Evolutionary conservation across 2,113 vertebrate genomes (phyloP), one percentile per base, ranked within the genome.

Genomic region (Ceratotherium simum): DNA sequence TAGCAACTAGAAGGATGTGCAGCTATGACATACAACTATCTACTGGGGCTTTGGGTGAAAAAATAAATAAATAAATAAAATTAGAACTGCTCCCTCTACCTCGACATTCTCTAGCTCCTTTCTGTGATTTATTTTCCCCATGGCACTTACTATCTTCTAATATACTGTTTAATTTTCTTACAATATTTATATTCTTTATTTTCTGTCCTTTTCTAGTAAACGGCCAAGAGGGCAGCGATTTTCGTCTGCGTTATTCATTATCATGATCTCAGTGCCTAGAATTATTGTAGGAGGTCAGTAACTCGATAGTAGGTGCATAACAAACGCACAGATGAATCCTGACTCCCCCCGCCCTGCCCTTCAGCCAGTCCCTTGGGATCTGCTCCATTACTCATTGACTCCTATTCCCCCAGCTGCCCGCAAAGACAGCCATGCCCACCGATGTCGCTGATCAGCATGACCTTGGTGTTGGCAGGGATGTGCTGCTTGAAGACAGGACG

Each of bases 381-480:
- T 33, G 75, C 64, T 72, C 80, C 58, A 29, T 42, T 1, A 13
- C 58, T 83, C 27, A 33, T 27, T 33, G 75, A 84, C 14, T 72
- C 80, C 75, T 36, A 14, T 14, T 46, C 8, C 36, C 48, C 48
- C 4, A 23, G 65, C 54, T 60, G 70, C 39, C 82, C 60, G 48
- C 42, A 51, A 48, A 83, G 86, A n/a, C 8, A 31, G 93, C 21
- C 20, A 8, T 13, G 64, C 98, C 98, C 98, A 99, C 99, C 99
- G 9, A 99, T 99, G 85, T 99, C 99, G 95, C 99, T 99, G 95
- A 99, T 99, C 91, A 99, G 99, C 98, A 99, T 99, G 97, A 99
- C 99, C 98, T 99, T 99, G 93, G 99, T 99, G 99, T 99, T 99
- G 98, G 99, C 99, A 2, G 99, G 99, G 87, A 99, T 99, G 91